These are phyloP conservation scores for Bathynomus jamesi DNA, from an alignment of 1,140 invertebrate species.

Conservation along the genomic window DNA sequence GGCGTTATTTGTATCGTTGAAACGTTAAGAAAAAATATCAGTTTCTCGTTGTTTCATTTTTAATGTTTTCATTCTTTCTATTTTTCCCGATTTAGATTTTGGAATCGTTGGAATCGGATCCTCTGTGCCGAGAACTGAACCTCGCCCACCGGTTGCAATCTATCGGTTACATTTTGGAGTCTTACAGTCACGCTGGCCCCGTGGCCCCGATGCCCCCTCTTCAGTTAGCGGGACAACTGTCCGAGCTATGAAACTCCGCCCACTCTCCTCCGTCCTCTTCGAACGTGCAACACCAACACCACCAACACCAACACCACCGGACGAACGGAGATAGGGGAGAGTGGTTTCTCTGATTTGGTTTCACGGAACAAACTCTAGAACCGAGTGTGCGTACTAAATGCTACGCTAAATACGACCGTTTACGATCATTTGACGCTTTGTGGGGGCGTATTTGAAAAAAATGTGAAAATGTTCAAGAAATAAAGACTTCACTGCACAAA, in stretches of 20 bases:
- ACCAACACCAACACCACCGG: background rate
- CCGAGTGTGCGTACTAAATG: background rate
- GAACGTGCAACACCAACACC: conserved; percentile 1
- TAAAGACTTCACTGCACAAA: too few species aligned
- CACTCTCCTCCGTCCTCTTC: background rate
- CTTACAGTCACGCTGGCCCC: conserved; percentile 35
- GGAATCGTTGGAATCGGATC: conserved; percentile 70
- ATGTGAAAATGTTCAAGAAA: too few species aligned
- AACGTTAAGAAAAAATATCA: background rate
- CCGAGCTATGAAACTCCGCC: conserved; percentile 27
- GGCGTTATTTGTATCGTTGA: background rate
- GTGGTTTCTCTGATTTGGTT: background rate
- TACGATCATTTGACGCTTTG: too few species aligned
- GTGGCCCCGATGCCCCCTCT: conserved; percentile 38
- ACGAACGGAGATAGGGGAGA: background rate
- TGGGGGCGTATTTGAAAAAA: too few species aligned
- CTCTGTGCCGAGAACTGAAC: conserved; percentile 74
- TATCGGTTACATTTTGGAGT: conserved; percentile 75
- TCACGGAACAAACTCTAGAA: conserved; percentile 1
- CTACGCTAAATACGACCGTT: background rate
- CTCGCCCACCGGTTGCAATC: conserved; percentile 80
- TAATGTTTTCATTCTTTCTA: conserved; percentile 11
- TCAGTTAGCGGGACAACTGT: conserved; percentile 30
- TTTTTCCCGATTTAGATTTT: conserved; percentile 53
- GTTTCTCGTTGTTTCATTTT: background rate